Evolutionary conservation across 2,797 vertebrate genomes (phyloP).

Genomic region (Liasis olivaceus): DNA sequence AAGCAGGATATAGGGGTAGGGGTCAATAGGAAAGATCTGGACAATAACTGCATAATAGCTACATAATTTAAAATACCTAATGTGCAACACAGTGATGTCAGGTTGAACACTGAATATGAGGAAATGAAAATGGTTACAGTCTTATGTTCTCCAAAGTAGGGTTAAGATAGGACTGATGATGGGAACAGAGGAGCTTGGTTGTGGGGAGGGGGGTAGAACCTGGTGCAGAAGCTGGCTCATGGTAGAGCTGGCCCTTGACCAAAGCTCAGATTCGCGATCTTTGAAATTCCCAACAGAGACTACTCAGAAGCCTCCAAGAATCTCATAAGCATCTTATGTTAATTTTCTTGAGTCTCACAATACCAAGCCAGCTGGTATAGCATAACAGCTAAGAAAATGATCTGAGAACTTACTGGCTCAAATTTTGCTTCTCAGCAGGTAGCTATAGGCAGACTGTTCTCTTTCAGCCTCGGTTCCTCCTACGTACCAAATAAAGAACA

Average conservation of each 20-base stretch:
- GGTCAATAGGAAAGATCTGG: not conserved
- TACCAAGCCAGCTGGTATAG: not conserved
- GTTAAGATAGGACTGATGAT: not conserved
- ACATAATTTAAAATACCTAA: not conserved
- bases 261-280: not conserved
- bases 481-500: not conserved
- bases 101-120: not conserved
- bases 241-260: not conserved
- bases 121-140: not conserved
- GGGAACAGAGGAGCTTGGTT: not conserved
- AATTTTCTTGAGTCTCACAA: not conserved
- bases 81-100: not conserved
- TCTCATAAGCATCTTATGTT: not conserved
- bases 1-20: not conserved
- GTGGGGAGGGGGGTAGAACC: not conserved
- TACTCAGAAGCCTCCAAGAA: not conserved
- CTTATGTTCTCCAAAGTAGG: too few relatives aligned
- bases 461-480: not conserved
- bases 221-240: not conserved
- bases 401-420: not conserved
- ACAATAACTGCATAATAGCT: slow-evolving; percentile 27
- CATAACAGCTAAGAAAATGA: not conserved
- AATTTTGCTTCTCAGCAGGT: not conserved
- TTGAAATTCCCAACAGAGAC: not conserved
- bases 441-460: not conserved